Percentiles rank a stretch among this genome's conserved stretches.
Conservation (phyloP, 2,888 invertebrate genomes). For the Polietes domitor region DNA sequence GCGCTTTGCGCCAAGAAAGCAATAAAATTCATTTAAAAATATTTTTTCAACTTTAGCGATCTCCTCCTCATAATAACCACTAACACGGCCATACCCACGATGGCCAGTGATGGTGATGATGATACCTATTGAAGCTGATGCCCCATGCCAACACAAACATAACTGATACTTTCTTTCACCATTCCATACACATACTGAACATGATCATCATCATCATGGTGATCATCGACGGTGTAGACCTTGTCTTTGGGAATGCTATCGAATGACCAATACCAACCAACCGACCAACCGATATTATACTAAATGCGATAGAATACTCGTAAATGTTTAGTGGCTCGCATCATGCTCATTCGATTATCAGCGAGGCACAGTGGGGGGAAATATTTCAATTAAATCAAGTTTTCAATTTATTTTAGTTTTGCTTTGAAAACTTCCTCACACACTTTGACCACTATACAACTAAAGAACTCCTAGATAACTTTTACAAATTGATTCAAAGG, state of each 20-base stretch:
- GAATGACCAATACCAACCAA: conserved; percentile 51
- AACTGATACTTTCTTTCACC: conserved; percentile 65
- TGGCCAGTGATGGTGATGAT: neutral
- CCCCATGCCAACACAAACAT: conserved; percentile 40
- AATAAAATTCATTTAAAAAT: conserved; percentile 78
- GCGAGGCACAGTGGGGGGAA: conserved; percentile 9
- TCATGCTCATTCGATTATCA: neutral
- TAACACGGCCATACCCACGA: no score
- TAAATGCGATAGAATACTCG: conserved; percentile 58
- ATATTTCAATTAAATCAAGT: no score
- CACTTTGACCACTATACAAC: no score
- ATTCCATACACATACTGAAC: neutral
- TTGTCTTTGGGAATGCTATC: conserved; percentile 37
- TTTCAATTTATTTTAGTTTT: no score
- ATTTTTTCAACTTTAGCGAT: conserved; percentile 45
- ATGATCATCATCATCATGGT: neutral
- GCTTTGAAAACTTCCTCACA: no score
- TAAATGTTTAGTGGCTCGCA: conserved; percentile 57
- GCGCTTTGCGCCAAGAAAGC: conserved; percentile 77
- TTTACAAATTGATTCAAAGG: no score
- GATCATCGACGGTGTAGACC: conserved; percentile 5
- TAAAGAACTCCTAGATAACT: no score
- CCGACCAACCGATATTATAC: conserved; percentile 52
- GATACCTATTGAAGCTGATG: conserved; percentile 27
- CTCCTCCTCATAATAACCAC: neutral